phyloP scores from a whole-genome alignment of 2,113 vertebrate species.

The Rattus rattus region DNA sequence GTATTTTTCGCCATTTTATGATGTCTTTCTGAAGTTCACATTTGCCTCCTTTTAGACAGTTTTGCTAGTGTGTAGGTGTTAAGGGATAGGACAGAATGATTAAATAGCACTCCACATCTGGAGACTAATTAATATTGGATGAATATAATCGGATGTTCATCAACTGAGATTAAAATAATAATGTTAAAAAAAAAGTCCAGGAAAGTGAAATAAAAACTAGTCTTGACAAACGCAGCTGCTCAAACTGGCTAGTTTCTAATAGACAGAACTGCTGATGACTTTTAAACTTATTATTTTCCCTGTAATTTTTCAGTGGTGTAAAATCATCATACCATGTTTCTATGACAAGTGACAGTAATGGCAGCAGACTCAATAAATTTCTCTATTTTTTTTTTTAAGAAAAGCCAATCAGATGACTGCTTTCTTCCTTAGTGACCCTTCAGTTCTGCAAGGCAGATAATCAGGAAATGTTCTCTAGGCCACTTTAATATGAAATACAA shows the following conservation, averaged over 20 bases:
- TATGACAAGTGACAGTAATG: not conserved
- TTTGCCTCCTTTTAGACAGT: conserved; percentile 21
- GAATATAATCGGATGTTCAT: conserved; percentile 1
- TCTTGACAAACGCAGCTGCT: not conserved
- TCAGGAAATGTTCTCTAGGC: conserved; percentile 51
- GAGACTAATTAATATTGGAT: conserved; percentile 54
- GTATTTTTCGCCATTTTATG: not conserved
- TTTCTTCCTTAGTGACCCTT: conserved; percentile 32
- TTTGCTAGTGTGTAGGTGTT: not conserved
- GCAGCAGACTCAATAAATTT: not conserved
- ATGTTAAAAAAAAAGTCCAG: not conserved
- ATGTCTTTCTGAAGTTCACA: conserved; percentile 29
- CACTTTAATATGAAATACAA: conserved; percentile 80
- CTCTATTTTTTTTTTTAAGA: conserved; percentile 39
- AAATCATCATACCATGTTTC: not conserved
- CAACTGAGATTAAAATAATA: not conserved
- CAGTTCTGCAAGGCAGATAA: conserved; percentile 65
- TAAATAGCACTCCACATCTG: not conserved
- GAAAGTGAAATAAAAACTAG: not conserved
- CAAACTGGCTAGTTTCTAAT: not conserved
- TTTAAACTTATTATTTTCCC: not conserved
- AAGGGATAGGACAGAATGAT: conserved; percentile 47
- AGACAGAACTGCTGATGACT: not conserved
- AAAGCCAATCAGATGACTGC: conserved; percentile 68
- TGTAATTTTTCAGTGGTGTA: conserved; percentile 1